A percentile compares a stretch with the other conserved stretches of the same genome.
Conservation (phyloP, 2,888 invertebrate species). For the Prosopocoilus inquinatus region DNA sequence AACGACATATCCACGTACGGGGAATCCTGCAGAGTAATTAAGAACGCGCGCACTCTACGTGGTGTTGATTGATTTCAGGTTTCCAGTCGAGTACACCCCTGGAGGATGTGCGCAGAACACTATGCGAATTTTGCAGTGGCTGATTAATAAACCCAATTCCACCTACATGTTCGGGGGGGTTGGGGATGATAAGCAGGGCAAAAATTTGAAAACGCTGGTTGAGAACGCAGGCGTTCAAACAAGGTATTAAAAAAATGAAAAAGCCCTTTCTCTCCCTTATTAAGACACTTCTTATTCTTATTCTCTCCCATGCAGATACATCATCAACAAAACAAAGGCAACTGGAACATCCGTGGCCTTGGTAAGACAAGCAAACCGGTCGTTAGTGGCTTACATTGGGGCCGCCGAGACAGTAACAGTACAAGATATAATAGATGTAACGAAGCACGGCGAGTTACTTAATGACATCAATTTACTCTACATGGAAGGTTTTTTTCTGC, state of each 20-base stretch:
- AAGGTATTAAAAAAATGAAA: slow-evolving; percentile 33
- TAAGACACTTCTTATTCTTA: background rate
- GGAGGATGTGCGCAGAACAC: slow-evolving; percentile 57
- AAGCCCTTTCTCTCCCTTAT: too few species aligned
- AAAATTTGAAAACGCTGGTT: slow-evolving; percentile 46
- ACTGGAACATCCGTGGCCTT: slow-evolving; percentile 57
- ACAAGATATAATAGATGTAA: slow-evolving; percentile 36
- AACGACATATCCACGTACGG: slow-evolving; percentile 31
- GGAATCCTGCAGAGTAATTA: background rate
- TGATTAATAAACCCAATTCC: slow-evolving; percentile 35
- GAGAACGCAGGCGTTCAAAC: slow-evolving; percentile 48
- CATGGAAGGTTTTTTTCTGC: slow-evolving; percentile 60
- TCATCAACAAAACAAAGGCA: slow-evolving; percentile 32
- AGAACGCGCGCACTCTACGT: too few species aligned
- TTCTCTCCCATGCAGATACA: slow-evolving; percentile 28
- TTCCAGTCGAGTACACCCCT: slow-evolving; percentile 30
- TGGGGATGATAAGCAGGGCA: slow-evolving; percentile 53
- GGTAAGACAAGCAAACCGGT: slow-evolving; percentile 49
- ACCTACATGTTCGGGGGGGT: slow-evolving; percentile 54
- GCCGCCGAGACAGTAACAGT: slow-evolving; percentile 52
- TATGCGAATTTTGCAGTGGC: slow-evolving; percentile 50
- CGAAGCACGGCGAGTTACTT: slow-evolving; percentile 31
- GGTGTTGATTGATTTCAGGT: slow-evolving; percentile 9
- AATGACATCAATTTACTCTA: slow-evolving; percentile 47
- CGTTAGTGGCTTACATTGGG: slow-evolving; percentile 56